Percentiles rank a stretch among this genome's conserved stretches.
Conservation (phyloP, 2,888 invertebrate genomes). For the Resseliella maxima region DNA sequence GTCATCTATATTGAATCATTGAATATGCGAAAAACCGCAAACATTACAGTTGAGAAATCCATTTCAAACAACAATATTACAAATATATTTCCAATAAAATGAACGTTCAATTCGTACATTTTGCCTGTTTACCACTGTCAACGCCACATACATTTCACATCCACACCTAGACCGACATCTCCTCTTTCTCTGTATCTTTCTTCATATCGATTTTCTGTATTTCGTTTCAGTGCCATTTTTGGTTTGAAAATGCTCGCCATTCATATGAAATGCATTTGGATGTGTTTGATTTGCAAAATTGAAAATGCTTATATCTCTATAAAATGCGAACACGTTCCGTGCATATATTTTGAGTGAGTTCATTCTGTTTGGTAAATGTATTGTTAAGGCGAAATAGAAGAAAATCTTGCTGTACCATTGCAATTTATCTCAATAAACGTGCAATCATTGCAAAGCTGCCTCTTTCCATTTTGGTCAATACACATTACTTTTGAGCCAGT, state of each 20-base stretch:
- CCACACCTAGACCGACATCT: too few relatives aligned
- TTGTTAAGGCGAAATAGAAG: conserved; percentile 45
- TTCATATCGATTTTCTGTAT: not conserved
- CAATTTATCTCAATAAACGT: conserved; percentile 55
- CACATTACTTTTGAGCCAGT: too few relatives aligned
- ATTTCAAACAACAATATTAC: not conserved
- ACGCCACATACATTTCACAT: not conserved
- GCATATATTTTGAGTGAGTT: not conserved
- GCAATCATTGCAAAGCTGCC: not conserved
- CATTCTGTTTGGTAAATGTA: not conserved
- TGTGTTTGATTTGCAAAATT: conserved; percentile 44
- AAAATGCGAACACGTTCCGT: not conserved
- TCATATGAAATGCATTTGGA: not conserved
- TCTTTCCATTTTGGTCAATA: too few relatives aligned
- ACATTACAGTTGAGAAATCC: not conserved
- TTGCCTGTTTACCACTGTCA: not conserved
- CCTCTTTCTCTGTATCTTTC: not conserved
- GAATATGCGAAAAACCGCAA: not conserved
- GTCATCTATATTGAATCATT: not conserved
- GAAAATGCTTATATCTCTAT: conserved; percentile 21
- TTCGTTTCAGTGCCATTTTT: not conserved
- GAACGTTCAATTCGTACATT: not conserved
- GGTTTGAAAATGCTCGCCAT: not conserved
- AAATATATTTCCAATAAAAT: not conserved
- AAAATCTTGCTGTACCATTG: conserved; percentile 20